Conservation (phyloP, 53 echinoderm and acorn worm genomes). For the Zoroaster sp. region DNA sequence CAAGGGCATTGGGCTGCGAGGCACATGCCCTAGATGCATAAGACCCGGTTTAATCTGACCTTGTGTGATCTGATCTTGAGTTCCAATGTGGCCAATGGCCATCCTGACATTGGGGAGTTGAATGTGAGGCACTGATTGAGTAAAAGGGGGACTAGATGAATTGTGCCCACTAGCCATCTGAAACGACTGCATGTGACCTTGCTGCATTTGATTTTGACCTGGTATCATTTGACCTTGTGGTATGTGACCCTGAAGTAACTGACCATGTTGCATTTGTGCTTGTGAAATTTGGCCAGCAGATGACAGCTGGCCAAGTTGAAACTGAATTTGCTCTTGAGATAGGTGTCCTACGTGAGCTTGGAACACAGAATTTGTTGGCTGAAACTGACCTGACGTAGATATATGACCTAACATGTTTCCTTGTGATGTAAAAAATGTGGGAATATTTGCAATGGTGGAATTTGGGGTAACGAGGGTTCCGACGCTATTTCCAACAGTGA, state of each 20-base stretch:
- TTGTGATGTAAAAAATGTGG: not conserved
- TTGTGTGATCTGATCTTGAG: not conserved
- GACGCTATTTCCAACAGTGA: slow-evolving; percentile 13
- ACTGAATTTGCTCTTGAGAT: slow-evolving; percentile 27
- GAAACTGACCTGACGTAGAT: not conserved
- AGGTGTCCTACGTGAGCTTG: slow-evolving; percentile 13
- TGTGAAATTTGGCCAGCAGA: slow-evolving; percentile 24
- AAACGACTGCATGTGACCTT: slow-evolving; percentile 7
- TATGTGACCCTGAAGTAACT: not conserved
- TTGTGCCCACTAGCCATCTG: slow-evolving; percentile 4
- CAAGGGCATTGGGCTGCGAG: not conserved
- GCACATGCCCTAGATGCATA: slow-evolving; percentile 8
- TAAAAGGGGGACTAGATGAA: not conserved
- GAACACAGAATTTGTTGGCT: not conserved
- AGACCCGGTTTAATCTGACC: slow-evolving; percentile 6
- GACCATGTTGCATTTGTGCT: not conserved
- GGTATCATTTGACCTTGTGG: not conserved
- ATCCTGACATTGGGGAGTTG: slow-evolving; percentile 42
- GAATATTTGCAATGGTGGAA: slow-evolving; percentile 1
- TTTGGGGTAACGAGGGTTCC: not conserved
- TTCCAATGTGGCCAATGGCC: slow-evolving; percentile 6
- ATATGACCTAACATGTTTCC: not conserved
- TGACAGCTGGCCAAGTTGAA: slow-evolving; percentile 26
- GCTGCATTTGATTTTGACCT: slow-evolving; percentile 16
- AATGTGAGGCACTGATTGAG: not conserved